Percentiles rank a stretch among this genome's conserved stretches.
Evolutionary conservation across 1,140 invertebrate species (phyloP).

Genomic region (Dendroctonus ponderosae): DNA sequence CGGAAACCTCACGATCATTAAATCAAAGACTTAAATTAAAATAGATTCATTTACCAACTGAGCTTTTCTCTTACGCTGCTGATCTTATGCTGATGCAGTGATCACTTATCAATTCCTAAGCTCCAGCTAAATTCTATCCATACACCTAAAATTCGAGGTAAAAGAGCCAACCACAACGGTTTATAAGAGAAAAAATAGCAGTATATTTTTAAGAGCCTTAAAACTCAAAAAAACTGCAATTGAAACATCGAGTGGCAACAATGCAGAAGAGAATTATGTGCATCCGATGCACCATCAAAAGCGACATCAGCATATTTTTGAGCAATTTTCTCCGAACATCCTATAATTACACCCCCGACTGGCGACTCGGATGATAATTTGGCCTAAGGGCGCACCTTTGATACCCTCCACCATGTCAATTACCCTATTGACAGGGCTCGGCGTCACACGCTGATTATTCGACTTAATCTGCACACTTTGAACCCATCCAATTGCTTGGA

Average conservation of each 20-base stretch:
- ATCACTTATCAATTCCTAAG: no score
- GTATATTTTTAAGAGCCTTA: no score
- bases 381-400: slow-evolving; percentile 47
- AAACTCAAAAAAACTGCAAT: no score
- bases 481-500: slow-evolving; percentile 25
- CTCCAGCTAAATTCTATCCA: no score
- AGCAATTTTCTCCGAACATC: slow-evolving; percentile 49
- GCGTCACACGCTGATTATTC: slow-evolving; percentile 37
- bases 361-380: slow-evolving; percentile 46
- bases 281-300: slow-evolving; percentile 16
- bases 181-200: no score
- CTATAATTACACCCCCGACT: slow-evolving; percentile 51
- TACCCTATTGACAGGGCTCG: slow-evolving; percentile 42
- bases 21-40: no score
- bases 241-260: slow-evolving; percentile 11
- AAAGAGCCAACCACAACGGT: no score
- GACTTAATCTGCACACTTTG: slow-evolving; percentile 31
- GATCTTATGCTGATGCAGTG: no score
- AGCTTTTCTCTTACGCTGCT: no score
- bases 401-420: slow-evolving; percentile 44
- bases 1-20: no score
- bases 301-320: slow-evolving; percentile 48
- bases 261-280: slow-evolving; percentile 23
- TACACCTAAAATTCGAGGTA: no score
- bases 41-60: no score